These are phyloP conservation scores for Takifugu ocellatus DNA, from an alignment of 2,797 vertebrate species.

Conservation along the genomic window DNA sequence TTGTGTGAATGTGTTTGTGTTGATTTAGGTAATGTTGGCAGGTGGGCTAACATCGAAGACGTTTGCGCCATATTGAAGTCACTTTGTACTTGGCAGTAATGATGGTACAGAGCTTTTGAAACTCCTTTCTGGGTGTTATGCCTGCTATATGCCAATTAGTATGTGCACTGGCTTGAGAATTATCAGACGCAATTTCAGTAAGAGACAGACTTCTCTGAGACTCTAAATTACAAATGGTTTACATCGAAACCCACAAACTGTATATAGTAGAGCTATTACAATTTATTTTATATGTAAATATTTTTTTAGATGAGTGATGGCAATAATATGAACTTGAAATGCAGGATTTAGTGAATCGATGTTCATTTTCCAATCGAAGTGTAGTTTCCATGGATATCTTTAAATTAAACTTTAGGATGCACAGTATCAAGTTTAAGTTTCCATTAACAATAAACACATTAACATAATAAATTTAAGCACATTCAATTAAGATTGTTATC, in stretches of 20 bases:
- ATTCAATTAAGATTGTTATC: slow-evolving; percentile 26
- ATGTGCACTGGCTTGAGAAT: slow-evolving; percentile 30
- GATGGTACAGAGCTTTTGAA: slow-evolving; percentile 46
- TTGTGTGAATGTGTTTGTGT: slow-evolving; percentile 33
- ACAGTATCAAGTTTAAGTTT: slow-evolving; percentile 47
- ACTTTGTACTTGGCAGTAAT: slow-evolving; percentile 50
- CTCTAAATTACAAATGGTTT: slow-evolving; percentile 17
- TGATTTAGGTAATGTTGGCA: slow-evolving; percentile 35
- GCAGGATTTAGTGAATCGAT: slow-evolving; percentile 24
- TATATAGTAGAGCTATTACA: slow-evolving; percentile 42
- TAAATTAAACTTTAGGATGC: slow-evolving; percentile 33
- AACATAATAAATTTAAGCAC: too few relatives aligned
- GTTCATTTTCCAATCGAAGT: slow-evolving; percentile 24
- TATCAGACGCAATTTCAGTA: slow-evolving; percentile 24
- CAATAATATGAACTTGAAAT: slow-evolving; percentile 42
- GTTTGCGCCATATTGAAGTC: slow-evolving; percentile 52
- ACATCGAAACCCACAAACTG: slow-evolving; percentile 39
- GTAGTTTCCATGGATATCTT: slow-evolving; percentile 32
- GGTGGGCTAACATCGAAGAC: slow-evolving; percentile 18
- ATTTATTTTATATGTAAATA: slow-evolving; percentile 48
- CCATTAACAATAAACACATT: too few relatives aligned
- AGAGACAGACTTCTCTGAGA: slow-evolving; percentile 17
- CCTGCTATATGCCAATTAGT: slow-evolving; percentile 38
- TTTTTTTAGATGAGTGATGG: slow-evolving; percentile 57
- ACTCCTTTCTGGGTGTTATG: slow-evolving; percentile 30